Evolutionary conservation across 2,888 invertebrate genomes (phyloP).

Genomic region (Leucoptera coffeella): DNA sequence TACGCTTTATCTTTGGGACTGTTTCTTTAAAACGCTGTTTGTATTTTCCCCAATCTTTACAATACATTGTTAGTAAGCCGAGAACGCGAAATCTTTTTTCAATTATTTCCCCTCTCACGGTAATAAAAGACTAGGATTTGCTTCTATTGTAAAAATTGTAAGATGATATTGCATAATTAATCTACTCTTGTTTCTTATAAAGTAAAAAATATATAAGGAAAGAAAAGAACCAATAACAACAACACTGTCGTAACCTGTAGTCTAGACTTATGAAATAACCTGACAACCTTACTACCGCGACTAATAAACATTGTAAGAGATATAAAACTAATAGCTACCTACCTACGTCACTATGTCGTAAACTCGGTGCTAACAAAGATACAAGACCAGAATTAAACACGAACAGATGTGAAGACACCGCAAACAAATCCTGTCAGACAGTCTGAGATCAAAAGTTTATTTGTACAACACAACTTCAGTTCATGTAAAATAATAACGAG

Average conservation of each 20-base stretch:
- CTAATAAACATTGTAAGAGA: conserved; percentile 44
- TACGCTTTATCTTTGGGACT: conserved; percentile 31
- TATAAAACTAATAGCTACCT: conserved; percentile 43
- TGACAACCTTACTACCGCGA: conserved; percentile 31
- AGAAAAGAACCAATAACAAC: background rate
- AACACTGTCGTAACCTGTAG: too few relatives aligned
- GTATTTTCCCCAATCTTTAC: conserved; percentile 41
- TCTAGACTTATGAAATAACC: conserved; percentile 48
- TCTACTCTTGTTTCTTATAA: conserved; percentile 1
- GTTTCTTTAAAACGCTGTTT: conserved; percentile 42
- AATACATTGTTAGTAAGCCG: conserved; percentile 42
- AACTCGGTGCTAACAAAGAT: conserved; percentile 31
- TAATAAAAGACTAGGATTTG: too few relatives aligned
- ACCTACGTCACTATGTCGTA: conserved; percentile 37
- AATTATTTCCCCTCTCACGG: conserved; percentile 21
- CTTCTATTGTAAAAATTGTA: conserved; percentile 16
- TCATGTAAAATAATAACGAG: too few relatives aligned
- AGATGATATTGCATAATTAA: conserved; percentile 2
- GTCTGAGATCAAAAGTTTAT: too few relatives aligned
- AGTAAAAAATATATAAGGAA: background rate
- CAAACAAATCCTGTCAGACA: too few relatives aligned
- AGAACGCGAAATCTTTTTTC: conserved; percentile 28
- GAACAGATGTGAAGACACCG: too few relatives aligned
- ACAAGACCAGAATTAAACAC: too few relatives aligned
- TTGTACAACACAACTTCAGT: too few relatives aligned